phyloP scores from a whole-genome alignment of 1,140 invertebrate genomes.

The Brachionus paranguensis region DNA sequence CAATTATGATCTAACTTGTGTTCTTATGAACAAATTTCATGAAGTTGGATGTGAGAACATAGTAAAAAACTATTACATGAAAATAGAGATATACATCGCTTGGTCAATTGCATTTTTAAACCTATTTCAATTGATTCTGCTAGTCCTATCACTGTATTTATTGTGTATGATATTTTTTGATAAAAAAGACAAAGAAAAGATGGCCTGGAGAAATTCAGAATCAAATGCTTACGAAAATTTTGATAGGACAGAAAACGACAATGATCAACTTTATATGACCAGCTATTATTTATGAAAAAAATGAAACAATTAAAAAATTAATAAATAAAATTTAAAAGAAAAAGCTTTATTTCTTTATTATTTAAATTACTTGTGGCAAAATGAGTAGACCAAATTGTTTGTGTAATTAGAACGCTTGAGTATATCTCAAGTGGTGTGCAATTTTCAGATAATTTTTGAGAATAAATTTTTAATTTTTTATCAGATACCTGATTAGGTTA shows the following conservation, averaged over 20 bases:
- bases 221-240: not conserved
- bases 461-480: not conserved
- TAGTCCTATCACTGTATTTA: conserved; percentile 7
- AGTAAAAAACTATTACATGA: not conserved
- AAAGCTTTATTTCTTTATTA: not conserved
- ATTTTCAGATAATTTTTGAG: conserved; percentile 10
- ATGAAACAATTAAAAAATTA: not conserved
- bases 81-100: conserved; percentile 30
- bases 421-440: not conserved
- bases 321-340: not conserved
- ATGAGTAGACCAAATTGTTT: not conserved
- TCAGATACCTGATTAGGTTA: not conserved
- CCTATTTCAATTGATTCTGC: conserved; percentile 29
- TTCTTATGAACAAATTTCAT: conserved; percentile 31
- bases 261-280: conserved; percentile 26
- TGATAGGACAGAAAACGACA: not conserved
- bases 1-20: conserved; percentile 29
- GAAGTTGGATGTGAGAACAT: conserved; percentile 14
- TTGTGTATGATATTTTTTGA: conserved; percentile 39
- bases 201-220: not conserved
- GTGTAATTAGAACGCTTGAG: not conserved
- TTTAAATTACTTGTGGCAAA: not conserved
- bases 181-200: not conserved
- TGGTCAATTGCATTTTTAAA: conserved; percentile 34
- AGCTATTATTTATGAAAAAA: conserved; percentile 20